Percentiles rank a stretch among this genome's conserved stretches.
Evolutionary conservation across 1,140 invertebrate genomes (phyloP).

Genomic region (Ooceraea biroi): DNA sequence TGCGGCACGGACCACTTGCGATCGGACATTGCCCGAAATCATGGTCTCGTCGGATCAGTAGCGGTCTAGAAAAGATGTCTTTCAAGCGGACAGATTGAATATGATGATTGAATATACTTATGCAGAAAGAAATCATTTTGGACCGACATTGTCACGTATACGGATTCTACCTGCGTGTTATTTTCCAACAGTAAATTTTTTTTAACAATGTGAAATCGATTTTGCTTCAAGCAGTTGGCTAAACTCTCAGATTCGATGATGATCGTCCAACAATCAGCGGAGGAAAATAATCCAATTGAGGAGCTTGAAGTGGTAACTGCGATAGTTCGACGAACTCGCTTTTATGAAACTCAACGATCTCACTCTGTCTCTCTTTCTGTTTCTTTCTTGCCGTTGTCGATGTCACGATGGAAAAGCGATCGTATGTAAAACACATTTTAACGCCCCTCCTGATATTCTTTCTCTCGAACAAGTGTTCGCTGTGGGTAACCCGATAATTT

Average conservation of each 20-base stretch:
- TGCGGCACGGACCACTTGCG: neutral
- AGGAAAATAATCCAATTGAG: neutral
- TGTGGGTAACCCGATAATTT: conserved; percentile 76
- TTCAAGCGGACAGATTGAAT: neutral
- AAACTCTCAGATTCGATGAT: neutral
- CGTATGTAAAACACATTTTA: conserved; percentile 56
- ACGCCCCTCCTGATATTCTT: conserved; percentile 58
- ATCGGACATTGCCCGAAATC: neutral
- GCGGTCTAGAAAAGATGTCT: neutral
- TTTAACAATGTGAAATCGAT: neutral
- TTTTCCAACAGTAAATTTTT: neutral
- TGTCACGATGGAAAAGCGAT: conserved; percentile 56
- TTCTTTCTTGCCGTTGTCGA: conserved; percentile 22
- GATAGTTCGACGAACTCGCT: conserved; percentile 22
- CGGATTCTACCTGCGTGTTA: neutral
- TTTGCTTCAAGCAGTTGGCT: neutral
- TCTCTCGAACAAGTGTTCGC: conserved; percentile 67
- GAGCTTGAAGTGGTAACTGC: neutral
- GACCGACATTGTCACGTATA: neutral
- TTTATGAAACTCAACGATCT: conserved; percentile 58
- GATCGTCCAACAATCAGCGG: neutral
- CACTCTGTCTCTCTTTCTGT: conserved; percentile 37
- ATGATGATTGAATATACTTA: neutral
- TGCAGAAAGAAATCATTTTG: neutral
- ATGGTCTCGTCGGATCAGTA: neutral